Evolutionary conservation across 2,113 vertebrate species (phyloP).

Genomic region (Podarcis muralis): DNA sequence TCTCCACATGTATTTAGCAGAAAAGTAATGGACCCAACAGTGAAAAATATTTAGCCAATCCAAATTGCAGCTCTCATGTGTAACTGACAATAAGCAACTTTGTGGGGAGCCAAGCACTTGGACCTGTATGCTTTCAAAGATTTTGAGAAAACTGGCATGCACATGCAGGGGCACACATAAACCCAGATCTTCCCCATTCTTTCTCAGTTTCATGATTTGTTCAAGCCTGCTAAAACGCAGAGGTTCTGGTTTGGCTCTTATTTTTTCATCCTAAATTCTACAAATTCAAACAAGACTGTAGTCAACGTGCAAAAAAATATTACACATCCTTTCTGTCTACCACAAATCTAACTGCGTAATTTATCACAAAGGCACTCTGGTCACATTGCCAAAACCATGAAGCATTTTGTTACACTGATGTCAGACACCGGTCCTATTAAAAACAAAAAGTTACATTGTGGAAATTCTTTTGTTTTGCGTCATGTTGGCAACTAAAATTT

Average conservation of each 20-base stretch:
- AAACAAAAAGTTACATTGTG: background rate
- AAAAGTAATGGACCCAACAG: conserved; percentile 41
- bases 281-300: background rate
- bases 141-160: background rate
- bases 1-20: conserved; percentile 28
- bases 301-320: background rate
- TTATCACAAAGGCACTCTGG: background rate
- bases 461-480: background rate
- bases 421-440: background rate
- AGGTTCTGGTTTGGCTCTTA: background rate
- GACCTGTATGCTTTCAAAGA: conserved; percentile 38
- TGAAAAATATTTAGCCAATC: conserved; percentile 28
- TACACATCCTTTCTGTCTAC: background rate
- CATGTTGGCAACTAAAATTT: background rate
- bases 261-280: background rate
- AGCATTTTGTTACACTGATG: background rate
- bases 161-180: too few species aligned
- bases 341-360: background rate
- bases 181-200: conserved; percentile 7
- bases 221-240: background rate
- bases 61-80: conserved; percentile 22
- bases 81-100: conserved; percentile 34
- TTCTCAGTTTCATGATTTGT: conserved; percentile 8
- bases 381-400: background rate
- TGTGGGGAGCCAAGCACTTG: conserved; percentile 11